Conservation (phyloP, 2,888 invertebrate genomes). For the Teleogryllus oceanicus region DNA sequence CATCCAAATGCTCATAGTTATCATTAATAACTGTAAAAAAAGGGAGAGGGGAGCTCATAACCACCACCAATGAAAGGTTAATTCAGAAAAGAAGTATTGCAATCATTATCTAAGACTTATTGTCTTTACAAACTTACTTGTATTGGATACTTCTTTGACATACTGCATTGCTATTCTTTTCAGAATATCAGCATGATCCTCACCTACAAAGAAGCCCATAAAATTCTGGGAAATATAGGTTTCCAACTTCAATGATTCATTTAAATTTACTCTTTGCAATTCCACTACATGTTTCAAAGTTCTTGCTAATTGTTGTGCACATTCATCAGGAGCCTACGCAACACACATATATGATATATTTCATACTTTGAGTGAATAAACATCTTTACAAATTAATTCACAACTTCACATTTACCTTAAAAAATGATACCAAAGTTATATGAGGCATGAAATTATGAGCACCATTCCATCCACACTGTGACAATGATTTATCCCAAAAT, state of each 20-base stretch:
- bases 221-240: constrained; percentile 83
- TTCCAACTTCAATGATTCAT: constrained; percentile 57
- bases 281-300: constrained; percentile 73
- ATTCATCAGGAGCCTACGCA: constrained; percentile 70
- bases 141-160: constrained; percentile 72
- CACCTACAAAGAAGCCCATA: constrained; percentile 84
- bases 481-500: constrained; percentile 75
- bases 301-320: constrained; percentile 64
- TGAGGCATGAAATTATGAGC: constrained; percentile 88
- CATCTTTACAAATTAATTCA: neutral
- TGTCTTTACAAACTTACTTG: constrained; percentile 57
- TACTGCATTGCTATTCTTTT: constrained; percentile 75
- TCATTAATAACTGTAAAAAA: constrained; percentile 62
- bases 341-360: neutral
- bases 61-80: neutral
- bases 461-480: constrained; percentile 79
- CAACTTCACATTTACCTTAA: constrained; percentile 59
- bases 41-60: neutral
- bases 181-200: constrained; percentile 75
- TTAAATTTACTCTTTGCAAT: constrained; percentile 48
- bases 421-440: constrained; percentile 84
- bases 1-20: constrained; percentile 72
- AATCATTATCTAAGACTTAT: constrained; percentile 12
- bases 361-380: neutral
- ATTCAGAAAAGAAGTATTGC: neutral